phyloP scores from a whole-genome alignment of 2,113 vertebrate species.

The Calidris pugnax region DNA sequence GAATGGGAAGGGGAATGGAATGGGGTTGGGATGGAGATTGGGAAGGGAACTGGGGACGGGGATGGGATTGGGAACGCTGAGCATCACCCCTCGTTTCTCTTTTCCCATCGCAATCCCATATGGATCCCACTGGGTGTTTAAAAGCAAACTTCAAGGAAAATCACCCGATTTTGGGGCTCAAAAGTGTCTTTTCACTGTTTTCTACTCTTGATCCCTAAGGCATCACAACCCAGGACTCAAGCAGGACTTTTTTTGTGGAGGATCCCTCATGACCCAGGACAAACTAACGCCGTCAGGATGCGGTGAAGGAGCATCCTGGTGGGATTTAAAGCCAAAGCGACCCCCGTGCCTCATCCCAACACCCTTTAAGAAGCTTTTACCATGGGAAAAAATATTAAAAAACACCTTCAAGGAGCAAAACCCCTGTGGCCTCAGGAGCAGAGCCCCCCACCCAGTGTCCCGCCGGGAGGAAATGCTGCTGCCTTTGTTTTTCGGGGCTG shows the following conservation, averaged over 20 bases:
- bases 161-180: neutral
- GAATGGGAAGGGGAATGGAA: neutral
- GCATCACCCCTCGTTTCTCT: neutral
- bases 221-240: neutral
- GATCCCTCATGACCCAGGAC: rapidly evolving
- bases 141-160: neutral
- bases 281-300: rapidly evolving
- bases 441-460: constrained; percentile 4
- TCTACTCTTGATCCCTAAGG: rapidly evolving
- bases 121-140: neutral
- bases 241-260: rapidly evolving
- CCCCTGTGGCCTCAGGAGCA: neutral
- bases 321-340: neutral
- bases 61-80: neutral
- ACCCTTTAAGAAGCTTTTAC: neutral
- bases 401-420: neutral
- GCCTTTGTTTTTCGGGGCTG: constrained; percentile 40
- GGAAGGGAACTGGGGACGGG: too few species aligned
- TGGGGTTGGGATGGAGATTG: too few species aligned
- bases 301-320: rapidly evolving
- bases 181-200: neutral
- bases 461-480: constrained; percentile 3
- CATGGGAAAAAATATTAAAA: neutral
- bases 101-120: neutral
- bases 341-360: rapidly evolving